These are phyloP conservation scores for Ia io DNA, from an alignment of 2,113 vertebrate species.

Conservation along the genomic window DNA sequence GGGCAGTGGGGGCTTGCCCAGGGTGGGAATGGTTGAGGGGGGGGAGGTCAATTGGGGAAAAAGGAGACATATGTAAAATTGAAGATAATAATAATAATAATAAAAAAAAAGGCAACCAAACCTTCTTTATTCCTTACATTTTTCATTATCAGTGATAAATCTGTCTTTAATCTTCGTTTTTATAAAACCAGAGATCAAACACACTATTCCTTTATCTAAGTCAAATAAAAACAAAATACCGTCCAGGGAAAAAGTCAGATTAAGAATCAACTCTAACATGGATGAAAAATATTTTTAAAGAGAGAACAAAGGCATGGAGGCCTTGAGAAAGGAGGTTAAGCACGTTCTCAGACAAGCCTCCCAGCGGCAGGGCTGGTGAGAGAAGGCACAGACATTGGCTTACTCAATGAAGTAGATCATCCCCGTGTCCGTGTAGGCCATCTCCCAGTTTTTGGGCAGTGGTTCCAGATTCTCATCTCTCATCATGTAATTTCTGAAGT, in stretches of 20 bases:
- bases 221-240: conserved; percentile 14
- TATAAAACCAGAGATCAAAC: conserved; percentile 17
- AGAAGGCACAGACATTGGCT: conserved; percentile 72
- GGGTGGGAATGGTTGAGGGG: too few species aligned
- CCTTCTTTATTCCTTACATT: neutral
- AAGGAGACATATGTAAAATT: too few species aligned
- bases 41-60: too few species aligned
- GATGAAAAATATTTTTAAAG: conserved; percentile 30
- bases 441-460: conserved; percentile 96
- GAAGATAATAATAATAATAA: too few species aligned
- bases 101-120: neutral
- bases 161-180: conserved; percentile 14
- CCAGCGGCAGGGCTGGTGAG: neutral
- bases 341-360: neutral
- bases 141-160: conserved; percentile 7
- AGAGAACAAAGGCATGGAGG: neutral
- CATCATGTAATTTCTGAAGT: conserved; percentile 89
- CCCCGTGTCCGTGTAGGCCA: conserved; percentile 97
- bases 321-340: neutral
- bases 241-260: neutral
- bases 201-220: neutral
- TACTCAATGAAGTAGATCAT: conserved; percentile 99
- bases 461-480: conserved; percentile 94
- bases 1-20: too few species aligned
- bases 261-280: neutral